Base-by-base conservation (phyloP, 2,888 invertebrate species). In the Lissonota sp. region DNA sequence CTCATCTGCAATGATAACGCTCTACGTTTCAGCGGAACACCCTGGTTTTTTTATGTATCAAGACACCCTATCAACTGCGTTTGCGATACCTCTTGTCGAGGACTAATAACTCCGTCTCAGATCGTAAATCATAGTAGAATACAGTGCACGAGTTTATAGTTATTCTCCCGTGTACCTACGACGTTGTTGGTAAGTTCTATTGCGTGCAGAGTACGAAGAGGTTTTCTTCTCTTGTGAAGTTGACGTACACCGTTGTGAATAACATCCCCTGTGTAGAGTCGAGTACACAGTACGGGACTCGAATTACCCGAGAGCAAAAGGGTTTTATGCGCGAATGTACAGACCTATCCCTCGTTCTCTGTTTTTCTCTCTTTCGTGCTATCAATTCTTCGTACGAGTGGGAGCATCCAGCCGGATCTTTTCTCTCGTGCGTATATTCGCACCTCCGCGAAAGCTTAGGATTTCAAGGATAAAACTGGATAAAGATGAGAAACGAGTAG, bases 281-380 rank as follows among this genome's bases (percentile, higher is more conserved):
- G 42, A 40, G 67, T 53, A 66, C 75, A 67, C 51, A 46, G 49
- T 74, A 74, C 74, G 66, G 60, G 73, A 60, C 75, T 75, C 75
- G 60, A 60, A 67, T 75, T 75, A 67, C 75, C 26, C 53, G 67
- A 67, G 75, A 75, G 58, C 42, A 44, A 75, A 62, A 75, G 67
- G 75, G 51, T 53, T 57, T 75, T 75, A 67, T 75, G 75, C 60
- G 53, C 53, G 51, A 67, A 51, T 42, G 40, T 46, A 64, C 14
- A 44, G 63, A 63, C 39, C 49, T 51, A 60, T 76, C 53, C 12
- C 60, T 6, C 39, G 12, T 12, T 12, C 60, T 60, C 39, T 12
- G n/a, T 60, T 60, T 60, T 49, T n/a, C n/a, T n/a, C 44, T n/a
- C 14, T 6, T 5, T n/a, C 16, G 37, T 39, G 53, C 64, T 64